Conservation (phyloP, 2,888 invertebrate genomes). For the Orthosia cruda region DNA sequence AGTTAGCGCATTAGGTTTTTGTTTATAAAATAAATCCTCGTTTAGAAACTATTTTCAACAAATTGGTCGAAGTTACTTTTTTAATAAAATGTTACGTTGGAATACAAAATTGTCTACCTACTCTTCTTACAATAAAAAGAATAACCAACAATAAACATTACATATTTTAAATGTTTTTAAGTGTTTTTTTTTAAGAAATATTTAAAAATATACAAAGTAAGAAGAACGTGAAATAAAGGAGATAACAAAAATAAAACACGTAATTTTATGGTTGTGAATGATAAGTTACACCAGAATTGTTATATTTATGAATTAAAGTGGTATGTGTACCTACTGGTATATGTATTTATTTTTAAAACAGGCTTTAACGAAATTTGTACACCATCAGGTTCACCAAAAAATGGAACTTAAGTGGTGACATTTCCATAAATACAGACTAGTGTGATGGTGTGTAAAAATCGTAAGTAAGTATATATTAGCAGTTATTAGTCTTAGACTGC, state of each 20-base stretch:
- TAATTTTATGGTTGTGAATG: conserved; percentile 86
- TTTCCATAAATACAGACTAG: background rate
- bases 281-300: conserved; percentile 72
- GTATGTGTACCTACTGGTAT: conserved; percentile 44
- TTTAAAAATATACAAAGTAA: too few relatives aligned
- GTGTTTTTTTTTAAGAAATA: too few relatives aligned
- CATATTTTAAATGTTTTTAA: too few relatives aligned
- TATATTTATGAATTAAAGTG: conserved; percentile 56
- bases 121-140: conserved; percentile 19
- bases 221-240: too few relatives aligned
- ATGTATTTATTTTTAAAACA: conserved; percentile 37
- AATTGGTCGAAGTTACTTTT: conserved; percentile 1
- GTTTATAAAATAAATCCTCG: conserved; percentile 7
- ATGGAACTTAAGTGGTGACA: background rate
- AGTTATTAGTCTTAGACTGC: too few relatives aligned
- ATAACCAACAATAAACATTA: too few relatives aligned
- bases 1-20: conserved; percentile 35
- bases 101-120: conserved; percentile 53
- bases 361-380: background rate
- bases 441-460: conserved; percentile 1
- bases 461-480: too few relatives aligned
- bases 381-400: background rate
- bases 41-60: background rate
- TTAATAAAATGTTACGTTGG: conserved; percentile 10
- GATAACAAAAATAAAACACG: conserved; percentile 44